Percentiles rank a stretch among this genome's conserved stretches.
phyloP scores from a whole-genome alignment of 2,888 invertebrate genomes.

The Entomobrya proxima region DNA sequence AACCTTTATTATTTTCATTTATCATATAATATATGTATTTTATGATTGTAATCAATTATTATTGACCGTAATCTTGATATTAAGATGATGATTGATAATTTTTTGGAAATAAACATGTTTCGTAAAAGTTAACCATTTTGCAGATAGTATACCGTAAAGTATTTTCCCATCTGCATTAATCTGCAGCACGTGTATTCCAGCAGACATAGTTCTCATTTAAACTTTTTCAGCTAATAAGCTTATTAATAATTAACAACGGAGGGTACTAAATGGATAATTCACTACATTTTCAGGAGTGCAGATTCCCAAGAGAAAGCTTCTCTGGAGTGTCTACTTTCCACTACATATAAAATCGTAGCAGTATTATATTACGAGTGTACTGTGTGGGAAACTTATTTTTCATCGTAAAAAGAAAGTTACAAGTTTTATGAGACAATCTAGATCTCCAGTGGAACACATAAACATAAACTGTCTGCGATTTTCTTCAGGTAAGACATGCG shows the following conservation, averaged over 20 bases:
- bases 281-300: not conserved
- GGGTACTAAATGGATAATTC: not conserved
- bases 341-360: too few species aligned
- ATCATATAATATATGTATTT: not conserved
- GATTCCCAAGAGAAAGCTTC: not conserved
- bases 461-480: not conserved
- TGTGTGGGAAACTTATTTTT: not conserved
- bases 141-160: too few species aligned
- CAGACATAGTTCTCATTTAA: not conserved
- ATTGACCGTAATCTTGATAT: not conserved
- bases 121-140: not conserved
- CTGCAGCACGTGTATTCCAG: too few species aligned
- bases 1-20: not conserved
- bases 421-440: slow-evolving; percentile 3
- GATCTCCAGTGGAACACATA: slow-evolving; percentile 1
- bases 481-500: not conserved
- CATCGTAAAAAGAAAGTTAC: not conserved
- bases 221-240: slow-evolving; percentile 12
- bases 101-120: slow-evolving; percentile 12
- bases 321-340: not conserved
- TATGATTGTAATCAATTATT: not conserved
- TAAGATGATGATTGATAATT: slow-evolving; percentile 1
- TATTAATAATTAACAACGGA: not conserved
- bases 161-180: too few species aligned
- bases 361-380: too few species aligned